Conservation (phyloP, 2,888 invertebrate species). For the Orchesella flavescens region DNA sequence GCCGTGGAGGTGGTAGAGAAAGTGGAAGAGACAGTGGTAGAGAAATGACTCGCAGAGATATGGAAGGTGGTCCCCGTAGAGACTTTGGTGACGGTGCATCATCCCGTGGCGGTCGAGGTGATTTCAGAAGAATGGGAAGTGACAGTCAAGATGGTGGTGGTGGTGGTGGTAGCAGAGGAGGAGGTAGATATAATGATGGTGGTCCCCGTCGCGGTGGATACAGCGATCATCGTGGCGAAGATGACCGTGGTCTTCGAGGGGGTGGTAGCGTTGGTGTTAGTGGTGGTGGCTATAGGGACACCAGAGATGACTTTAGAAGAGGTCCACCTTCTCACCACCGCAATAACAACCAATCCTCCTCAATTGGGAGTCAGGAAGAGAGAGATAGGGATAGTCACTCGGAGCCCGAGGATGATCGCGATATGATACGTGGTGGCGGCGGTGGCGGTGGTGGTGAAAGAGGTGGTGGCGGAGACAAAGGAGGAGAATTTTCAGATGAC, state of each 20-base stretch:
- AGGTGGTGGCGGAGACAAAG: not conserved
- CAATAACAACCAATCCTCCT: conserved; percentile 22
- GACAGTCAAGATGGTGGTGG: not conserved
- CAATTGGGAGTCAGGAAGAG: conserved; percentile 53
- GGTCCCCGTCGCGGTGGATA: conserved; percentile 13
- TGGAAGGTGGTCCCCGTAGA: conserved; percentile 8
- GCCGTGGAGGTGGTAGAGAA: not conserved
- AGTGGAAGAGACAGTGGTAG: too few relatives aligned
- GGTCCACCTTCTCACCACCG: not conserved
- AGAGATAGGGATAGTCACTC: conserved; percentile 65
- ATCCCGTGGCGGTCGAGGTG: conserved; percentile 24
- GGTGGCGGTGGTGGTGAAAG: conserved; percentile 3
- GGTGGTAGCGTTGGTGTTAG: not conserved
- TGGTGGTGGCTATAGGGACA: conserved; percentile 23
- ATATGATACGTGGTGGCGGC: conserved; percentile 43
- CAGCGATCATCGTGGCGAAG: conserved; percentile 5
- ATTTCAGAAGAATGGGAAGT: conserved; percentile 7
- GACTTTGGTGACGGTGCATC: not conserved
- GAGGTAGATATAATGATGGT: conserved; percentile 24
- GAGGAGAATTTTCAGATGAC: conserved; percentile 41
- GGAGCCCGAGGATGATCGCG: conserved; percentile 68
- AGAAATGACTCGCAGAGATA: conserved; percentile 7
- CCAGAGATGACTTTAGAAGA: not conserved
- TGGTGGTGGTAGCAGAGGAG: conserved; percentile 13
- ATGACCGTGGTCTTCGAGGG: not conserved